A percentile compares a stretch with the other conserved stretches of the same genome.
These are phyloP conservation scores for Dicrurus megarhynchus DNA, from an alignment of 2,113 vertebrate genomes.

Conservation along the genomic window DNA sequence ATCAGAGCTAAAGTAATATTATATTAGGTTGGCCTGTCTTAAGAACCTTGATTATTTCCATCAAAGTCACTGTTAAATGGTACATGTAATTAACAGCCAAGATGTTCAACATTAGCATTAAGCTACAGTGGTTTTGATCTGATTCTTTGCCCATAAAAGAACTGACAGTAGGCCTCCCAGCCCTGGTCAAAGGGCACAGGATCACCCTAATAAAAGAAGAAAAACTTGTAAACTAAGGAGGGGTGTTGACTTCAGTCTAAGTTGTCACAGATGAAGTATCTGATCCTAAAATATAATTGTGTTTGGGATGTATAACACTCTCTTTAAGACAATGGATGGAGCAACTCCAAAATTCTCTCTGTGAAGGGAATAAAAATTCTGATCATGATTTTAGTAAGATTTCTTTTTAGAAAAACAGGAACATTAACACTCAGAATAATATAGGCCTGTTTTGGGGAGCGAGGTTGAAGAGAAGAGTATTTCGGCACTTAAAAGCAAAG, in stretches of 20 bases:
- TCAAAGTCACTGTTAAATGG: neutral
- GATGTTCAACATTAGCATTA: neutral
- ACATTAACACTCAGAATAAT: neutral
- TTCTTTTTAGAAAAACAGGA: neutral
- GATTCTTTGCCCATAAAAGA: neutral
- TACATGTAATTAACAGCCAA: neutral
- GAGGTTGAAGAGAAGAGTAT: neutral
- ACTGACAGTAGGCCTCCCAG: neutral
- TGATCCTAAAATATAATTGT: neutral
- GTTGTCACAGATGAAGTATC: neutral
- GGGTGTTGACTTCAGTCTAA: neutral
- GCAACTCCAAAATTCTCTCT: neutral
- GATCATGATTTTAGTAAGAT: neutral
- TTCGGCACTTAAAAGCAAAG: neutral
- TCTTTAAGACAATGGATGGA: neutral
- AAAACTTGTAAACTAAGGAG: neutral
- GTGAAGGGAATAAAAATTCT: neutral
- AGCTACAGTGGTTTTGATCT: neutral
- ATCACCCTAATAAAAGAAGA: neutral
- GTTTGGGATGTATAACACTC: neutral
- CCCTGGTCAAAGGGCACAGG: neutral
- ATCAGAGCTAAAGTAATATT: neutral
- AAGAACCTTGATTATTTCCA: neutral
- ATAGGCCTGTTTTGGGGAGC: neutral
- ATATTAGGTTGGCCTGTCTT: neutral